Evolutionary conservation across 2,797 vertebrate species (phyloP), one percentile per base, ranked within the genome.

Genomic region (Melanotaenia boesemani): DNA sequence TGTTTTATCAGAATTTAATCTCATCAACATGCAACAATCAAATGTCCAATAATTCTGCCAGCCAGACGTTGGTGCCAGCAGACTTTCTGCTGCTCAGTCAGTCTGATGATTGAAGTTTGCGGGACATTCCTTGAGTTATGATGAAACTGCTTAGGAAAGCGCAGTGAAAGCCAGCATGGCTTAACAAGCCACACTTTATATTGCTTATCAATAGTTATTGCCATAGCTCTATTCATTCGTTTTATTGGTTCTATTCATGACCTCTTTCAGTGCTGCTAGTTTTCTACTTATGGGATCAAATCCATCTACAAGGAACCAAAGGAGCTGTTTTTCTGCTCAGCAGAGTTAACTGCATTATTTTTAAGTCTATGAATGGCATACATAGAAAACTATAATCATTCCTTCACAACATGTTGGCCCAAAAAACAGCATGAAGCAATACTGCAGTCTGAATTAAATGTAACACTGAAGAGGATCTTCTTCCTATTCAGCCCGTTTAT

Each of bases 181-280:
- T 44, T 44, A 18, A 12, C 41, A 85, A 90, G 63, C 79, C 78
- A 81, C 68, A 72, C 79, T 85, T 68, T 80, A 79, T 81, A 90
- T 82, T 83, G 75, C 70, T 90, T 91, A 91, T 92, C 91, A 86
- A 84, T 79, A 86, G 52, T 67, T 87, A 76, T 92, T 93, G 89
- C 85, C 82, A 70, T 65, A 77, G 74, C 86, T 81, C 88, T 85
- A 84, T 93, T 93, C 90, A 93, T 94, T 92, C 84, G 89, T 93
- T 90, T 77, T 79, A 84, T 82, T 80, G 63, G 61, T 71, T 79
- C 88, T 86, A 76, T 93, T 92, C 88, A 92, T 94, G 91, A 91
- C 81, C 67, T 72, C 77, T 89, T 83, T 80, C 67, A 80, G 63
- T 52, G 61, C 81, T 80, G 59, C 80, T 79, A 67, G 22, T 20